These are phyloP conservation scores for Myotis myotis DNA, from an alignment of 2,797 vertebrate species.

Conservation along the genomic window DNA sequence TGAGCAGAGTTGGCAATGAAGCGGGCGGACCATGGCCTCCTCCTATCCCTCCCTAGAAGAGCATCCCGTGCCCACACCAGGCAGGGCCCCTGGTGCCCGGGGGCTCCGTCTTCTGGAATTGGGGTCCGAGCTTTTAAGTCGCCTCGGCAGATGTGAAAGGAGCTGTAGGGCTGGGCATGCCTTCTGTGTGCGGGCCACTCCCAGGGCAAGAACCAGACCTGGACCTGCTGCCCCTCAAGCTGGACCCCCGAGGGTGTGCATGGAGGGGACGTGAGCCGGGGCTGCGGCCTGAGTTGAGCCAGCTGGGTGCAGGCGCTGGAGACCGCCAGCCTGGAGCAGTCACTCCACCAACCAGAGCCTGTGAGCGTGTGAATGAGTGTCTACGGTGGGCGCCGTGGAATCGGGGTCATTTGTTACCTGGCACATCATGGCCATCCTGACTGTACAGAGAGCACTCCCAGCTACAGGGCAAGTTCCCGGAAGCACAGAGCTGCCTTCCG, in stretches of 20 bases:
- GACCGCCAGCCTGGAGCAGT: not conserved
- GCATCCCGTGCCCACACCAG: not conserved
- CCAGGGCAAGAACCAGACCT: not conserved
- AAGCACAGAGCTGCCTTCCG: not conserved
- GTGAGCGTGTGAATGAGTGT: rapidly evolving
- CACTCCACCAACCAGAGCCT: not conserved
- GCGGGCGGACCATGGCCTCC: not conserved
- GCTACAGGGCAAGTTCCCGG: not conserved
- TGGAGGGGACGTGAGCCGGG: not conserved
- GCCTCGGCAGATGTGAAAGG: not conserved
- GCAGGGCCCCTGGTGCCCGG: not conserved
- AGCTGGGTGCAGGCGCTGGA: not conserved
- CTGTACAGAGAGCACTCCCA: too few relatives aligned
- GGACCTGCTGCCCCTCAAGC: not conserved
- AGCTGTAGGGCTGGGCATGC: rapidly evolving
- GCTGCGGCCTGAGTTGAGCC: not conserved
- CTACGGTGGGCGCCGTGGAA: rapidly evolving
- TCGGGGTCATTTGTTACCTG: rapidly evolving
- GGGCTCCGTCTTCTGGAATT: not conserved
- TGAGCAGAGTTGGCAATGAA: too few relatives aligned
- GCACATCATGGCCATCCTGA: not conserved
- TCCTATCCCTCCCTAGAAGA: rapidly evolving
- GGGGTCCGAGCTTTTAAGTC: not conserved
- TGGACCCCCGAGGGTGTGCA: not conserved
- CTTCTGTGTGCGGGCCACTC: too few relatives aligned